Percentiles rank a stretch among this genome's conserved stretches.
Evolutionary conservation across 35 echinoderm and acorn worm genomes (phyloP).

Genomic region (Apostichopus parvimensis): DNA sequence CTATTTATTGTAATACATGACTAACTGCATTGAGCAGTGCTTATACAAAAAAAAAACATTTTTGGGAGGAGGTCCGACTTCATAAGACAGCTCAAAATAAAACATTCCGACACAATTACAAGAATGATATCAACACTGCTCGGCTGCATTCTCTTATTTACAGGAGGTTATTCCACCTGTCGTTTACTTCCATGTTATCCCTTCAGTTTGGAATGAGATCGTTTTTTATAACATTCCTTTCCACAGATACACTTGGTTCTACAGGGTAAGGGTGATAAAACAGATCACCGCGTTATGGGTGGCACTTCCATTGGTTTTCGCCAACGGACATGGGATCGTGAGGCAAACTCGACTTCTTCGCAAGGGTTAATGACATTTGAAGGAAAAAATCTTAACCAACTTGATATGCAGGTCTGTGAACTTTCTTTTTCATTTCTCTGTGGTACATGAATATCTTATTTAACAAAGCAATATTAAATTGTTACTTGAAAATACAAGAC

Average conservation of each 20-base stretch:
- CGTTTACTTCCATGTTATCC: neutral
- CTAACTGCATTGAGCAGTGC: too few species aligned
- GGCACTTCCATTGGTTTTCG: slow-evolving; percentile 73
- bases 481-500: too few species aligned
- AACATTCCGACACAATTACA: neutral
- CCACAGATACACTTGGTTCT: slow-evolving; percentile 78
- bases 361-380: slow-evolving; percentile 87
- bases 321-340: slow-evolving; percentile 83
- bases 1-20: too few species aligned
- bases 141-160: neutral
- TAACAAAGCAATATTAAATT: too few species aligned
- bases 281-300: slow-evolving; percentile 66
- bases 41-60: too few species aligned
- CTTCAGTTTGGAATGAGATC: neutral
- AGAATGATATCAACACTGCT: neutral
- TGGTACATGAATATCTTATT: too few species aligned
- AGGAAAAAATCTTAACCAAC: slow-evolving; percentile 80
- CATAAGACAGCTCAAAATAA: neutral
- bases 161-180: neutral
- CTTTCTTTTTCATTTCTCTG: neutral
- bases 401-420: slow-evolving; percentile 82
- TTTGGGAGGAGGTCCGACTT: too few species aligned
- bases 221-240: neutral
- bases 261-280: slow-evolving; percentile 93
- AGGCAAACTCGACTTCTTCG: slow-evolving; percentile 73